phyloP scores from a whole-genome alignment of 2,113 vertebrate species.

The Chauna torquata region DNA sequence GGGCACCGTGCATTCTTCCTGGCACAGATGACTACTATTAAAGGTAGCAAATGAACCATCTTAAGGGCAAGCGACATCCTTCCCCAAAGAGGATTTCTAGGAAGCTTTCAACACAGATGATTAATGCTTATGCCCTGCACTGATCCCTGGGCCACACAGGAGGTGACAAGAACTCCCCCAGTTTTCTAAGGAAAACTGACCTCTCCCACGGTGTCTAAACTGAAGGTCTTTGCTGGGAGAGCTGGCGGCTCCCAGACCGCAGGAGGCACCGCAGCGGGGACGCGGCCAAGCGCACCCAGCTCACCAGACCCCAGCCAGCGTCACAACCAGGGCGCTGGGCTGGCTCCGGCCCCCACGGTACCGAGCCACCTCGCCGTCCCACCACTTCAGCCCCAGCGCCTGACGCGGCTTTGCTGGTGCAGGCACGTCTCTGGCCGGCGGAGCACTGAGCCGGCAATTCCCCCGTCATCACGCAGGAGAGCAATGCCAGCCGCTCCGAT shows the following conservation, averaged over 20 bases:
- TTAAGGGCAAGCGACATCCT: not conserved
- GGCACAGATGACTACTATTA: not conserved
- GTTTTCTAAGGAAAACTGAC: not conserved
- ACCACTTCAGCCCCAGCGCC: not conserved
- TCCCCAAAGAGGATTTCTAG: slow-evolving; percentile 22
- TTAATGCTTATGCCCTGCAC: not conserved
- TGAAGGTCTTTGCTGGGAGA: not conserved
- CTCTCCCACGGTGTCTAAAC: not conserved
- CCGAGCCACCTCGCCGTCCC: not conserved
- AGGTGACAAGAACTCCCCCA: not conserved
- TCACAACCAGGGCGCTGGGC: not conserved
- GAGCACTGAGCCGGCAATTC: not conserved
- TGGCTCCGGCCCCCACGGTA: not conserved
- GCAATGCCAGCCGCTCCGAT: not conserved
- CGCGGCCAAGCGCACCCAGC: not conserved
- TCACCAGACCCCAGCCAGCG: not conserved
- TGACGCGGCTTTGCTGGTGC: not conserved
- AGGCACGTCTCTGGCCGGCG: not conserved
- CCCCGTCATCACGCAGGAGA: not conserved
- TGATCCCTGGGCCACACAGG: rapidly evolving
- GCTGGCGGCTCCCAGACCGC: not conserved
- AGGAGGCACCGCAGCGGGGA: not conserved
- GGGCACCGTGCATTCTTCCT: not conserved
- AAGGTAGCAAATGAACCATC: not conserved
- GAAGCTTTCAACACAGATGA: not conserved